Conservation (phyloP, 2,888 invertebrate species). For the Netelia inedita region DNA sequence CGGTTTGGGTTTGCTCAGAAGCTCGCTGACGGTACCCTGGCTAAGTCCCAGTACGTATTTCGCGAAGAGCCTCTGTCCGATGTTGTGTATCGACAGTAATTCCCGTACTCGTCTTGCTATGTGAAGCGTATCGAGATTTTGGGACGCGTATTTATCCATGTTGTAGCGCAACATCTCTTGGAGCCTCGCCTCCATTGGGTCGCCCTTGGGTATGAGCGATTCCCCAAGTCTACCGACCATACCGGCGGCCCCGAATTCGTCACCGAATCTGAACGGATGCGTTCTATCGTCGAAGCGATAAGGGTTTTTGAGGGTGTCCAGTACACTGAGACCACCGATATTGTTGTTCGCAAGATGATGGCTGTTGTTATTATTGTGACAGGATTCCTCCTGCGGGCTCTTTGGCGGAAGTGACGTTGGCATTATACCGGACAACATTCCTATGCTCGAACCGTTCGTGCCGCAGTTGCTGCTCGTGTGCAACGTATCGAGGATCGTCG, state of each 20-base stretch:
- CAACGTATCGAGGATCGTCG: conserved; percentile 59
- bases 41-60: conserved; percentile 98
- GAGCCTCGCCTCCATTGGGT: conserved; percentile 96
- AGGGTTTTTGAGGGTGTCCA: conserved; percentile 88
- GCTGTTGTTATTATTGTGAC: conserved; percentile 85
- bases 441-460: conserved; percentile 66
- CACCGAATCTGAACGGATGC: conserved; percentile 93
- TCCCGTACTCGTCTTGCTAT: conserved; percentile 97
- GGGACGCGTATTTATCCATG: conserved; percentile 98
- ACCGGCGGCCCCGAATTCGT: conserved; percentile 93
- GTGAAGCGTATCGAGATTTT: conserved; percentile 97
- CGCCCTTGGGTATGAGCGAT: conserved; percentile 96
- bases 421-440: conserved; percentile 71
- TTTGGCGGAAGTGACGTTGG: conserved; percentile 85
- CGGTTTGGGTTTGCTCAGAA: conserved; percentile 99
- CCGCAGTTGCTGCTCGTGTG: conserved; percentile 71
- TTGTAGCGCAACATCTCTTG: conserved; percentile 98
- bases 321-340: conserved; percentile 85
- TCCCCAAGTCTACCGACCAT: conserved; percentile 95
- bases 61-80: conserved; percentile 99
- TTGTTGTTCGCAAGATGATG: conserved; percentile 85
- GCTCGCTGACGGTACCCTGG: conserved; percentile 99
- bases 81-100: conserved; percentile 97
- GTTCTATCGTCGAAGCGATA: conserved; percentile 94
- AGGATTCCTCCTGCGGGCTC: conserved; percentile 85